A percentile compares a stretch with the other conserved stretches of the same genome.
phyloP scores from a whole-genome alignment of 2,888 invertebrate species.

The Cynaeus angustus region DNA sequence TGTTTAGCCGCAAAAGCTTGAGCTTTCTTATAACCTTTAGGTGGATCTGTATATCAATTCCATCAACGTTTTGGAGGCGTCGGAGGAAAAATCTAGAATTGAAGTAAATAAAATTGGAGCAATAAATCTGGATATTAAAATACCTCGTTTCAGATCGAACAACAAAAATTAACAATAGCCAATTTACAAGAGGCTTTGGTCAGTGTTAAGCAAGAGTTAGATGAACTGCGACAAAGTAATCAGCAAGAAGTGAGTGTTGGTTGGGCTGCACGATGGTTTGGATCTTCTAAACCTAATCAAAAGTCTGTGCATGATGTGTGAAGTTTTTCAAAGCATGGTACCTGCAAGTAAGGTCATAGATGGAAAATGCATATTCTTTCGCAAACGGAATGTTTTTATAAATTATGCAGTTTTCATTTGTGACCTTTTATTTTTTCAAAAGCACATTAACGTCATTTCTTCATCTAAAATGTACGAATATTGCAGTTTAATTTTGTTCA shows the following conservation, averaged over 20 bases:
- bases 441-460: too few relatives aligned
- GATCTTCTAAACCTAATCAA: slow-evolving; percentile 54
- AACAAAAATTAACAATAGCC: slow-evolving; percentile 66
- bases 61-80: slow-evolving; percentile 65
- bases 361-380: not conserved
- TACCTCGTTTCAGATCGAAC: slow-evolving; percentile 62
- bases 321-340: slow-evolving; percentile 39
- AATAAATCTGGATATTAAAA: not conserved
- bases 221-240: slow-evolving; percentile 63
- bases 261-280: slow-evolving; percentile 68
- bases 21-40: slow-evolving; percentile 55
- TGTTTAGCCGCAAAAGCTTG: slow-evolving; percentile 19
- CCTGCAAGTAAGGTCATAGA: not conserved
- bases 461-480: too few relatives aligned
- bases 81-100: slow-evolving; percentile 64
- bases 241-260: slow-evolving; percentile 68
- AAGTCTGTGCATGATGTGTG: slow-evolving; percentile 69
- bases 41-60: slow-evolving; percentile 68
- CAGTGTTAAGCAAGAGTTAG: slow-evolving; percentile 66
- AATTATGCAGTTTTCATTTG: too few relatives aligned
- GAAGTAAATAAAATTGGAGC: slow-evolving; percentile 62
- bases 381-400: too few relatives aligned
- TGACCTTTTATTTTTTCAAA: too few relatives aligned
- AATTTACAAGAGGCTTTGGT: slow-evolving; percentile 68
- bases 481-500: too few relatives aligned